Base-by-base conservation (phyloP, 2,113 vertebrate species). In the Camelus bactrianus region DNA sequence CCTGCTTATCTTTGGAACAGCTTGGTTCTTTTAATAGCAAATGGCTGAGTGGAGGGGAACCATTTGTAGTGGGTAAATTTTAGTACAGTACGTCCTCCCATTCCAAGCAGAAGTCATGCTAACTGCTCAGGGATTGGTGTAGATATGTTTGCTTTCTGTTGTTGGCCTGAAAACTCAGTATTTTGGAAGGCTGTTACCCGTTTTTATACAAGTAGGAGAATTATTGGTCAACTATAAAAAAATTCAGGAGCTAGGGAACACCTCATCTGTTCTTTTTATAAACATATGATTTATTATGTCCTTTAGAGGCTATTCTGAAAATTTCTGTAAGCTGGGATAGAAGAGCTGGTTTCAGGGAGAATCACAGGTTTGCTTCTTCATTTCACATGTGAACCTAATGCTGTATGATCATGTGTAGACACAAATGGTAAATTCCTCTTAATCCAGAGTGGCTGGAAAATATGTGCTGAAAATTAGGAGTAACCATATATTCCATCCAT, bases 1-100 rank as follows among this genome's bases (percentile, higher is more conserved):
- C 98, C 97, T 98, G 97, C 98, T 97, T 97, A 94, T 95, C 94
- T 96, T 94, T 87, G 90, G 97, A 97, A 97, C 97, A 97, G 97
- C 97, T 96, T 97, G 97, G 52, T 95, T 96, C 98, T 98, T 98
- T 98, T 97, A 96, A 98, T 97, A 98, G 97, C 95, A 96, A 96
- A 82, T 94, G 97, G 83, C 93, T 96, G 77, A 97, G 96, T 73
- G 92, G 91, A 96, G 84, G 95, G 87, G 94, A 96, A 79, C 97
- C 93, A 15, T 95, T 96, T 95, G 89, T 84, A 94, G 97, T 95
- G 97, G 89, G 93, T 93, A 69, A 93, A 85, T 46, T 84, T 90
- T 93, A 96, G 97, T 95, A 95, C 92, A 94, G 75, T 88, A 15
- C 94, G 97, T 97, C 76, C 96, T 96, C 89, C 87, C 26, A 3